Evolutionary conservation across 1,140 invertebrate genomes (phyloP), one percentile per base, ranked within the genome.

Genomic region (Hermetia illucens): DNA sequence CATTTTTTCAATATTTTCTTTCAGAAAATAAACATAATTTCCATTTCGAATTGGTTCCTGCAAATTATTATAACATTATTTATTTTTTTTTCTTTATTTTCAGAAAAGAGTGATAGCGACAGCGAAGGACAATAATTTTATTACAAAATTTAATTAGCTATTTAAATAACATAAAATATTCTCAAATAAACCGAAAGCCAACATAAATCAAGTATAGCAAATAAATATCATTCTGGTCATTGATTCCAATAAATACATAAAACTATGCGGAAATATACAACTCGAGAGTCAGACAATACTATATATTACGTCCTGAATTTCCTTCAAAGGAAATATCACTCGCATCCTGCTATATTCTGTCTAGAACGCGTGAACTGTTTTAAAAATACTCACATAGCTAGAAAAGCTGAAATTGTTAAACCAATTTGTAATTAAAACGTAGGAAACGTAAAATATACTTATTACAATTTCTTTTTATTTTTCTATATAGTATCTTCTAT

Each of bases 61-160:
- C 34, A 24, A 30, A 32, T 33, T 16, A 24, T n/a, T 27, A 15
- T 33, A 24, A 38, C 17, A 40, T n/a, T 34, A 15, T 21, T 42
- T 15, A 18, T 34, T 37, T 38, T 16, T 27, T 44, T 31, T 36
- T 50, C 45, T 53, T 64, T 47, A 46, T 48, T 75, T 79, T 41
- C 72, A 86, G 83, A 87, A 71, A 86, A 86, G 71, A 87, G 82
- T 66, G 84, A 88, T 72, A 87, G 82, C 69, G 84, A 88, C 69
- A 86, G 82, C 62, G 83, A 88, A 72, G 81, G 79, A 66, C 82
- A 83, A 68, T 85, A 74, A 75, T 27, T 9, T 9, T 27, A 9
- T 27, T 27, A 27, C 8, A 27, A 8, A 27, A 9, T 13, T 13
- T 27, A 27, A 13, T 9, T 13, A 13, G 24, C 24, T 27, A 27